Evolutionary conservation across 2,113 vertebrate genomes (phyloP), one percentile per base, ranked within the genome.

Genomic region (Stigmatopora argus): DNA sequence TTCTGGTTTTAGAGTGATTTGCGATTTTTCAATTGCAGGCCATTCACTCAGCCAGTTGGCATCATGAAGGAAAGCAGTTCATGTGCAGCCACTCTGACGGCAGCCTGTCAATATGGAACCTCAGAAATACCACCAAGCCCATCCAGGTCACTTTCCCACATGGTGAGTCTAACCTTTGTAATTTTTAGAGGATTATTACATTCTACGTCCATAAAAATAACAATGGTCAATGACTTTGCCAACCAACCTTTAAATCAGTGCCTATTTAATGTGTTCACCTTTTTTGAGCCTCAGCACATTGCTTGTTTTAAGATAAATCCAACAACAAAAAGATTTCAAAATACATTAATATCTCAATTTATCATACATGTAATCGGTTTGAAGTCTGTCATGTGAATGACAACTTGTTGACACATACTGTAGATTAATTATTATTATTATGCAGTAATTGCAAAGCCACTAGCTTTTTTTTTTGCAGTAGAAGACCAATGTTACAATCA

Each of bases 11-110:
- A 62, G 7, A 45, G 38, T n/a, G 17, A 34, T 48, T 58, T 15
- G 64, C 11, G 69, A 52, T 17, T 41, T 61, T 18, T 31, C 34
- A 51, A 68, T 35, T 71, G 5, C 79, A 99, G 97, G 96, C 96
- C 67, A 97, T 98, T 88, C 96, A 98, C 86, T 99, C 96, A 58
- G 93, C 95, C 75, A 92, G 94, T 83, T 99, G 96, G 97, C 97
- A 99, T 83, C 95, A 99, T 59, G 97, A 99, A 77, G 97, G 97
- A 56, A 96, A 93, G 64, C 96, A 98, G 80, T 97, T 99, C 85
- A 98, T 99, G 96, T 99, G 97, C 87, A 98, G 96, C 83, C 96
- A 99, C 87, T 98, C 97, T 34, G 97, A 99, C 69, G 97, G 97
- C 78, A 99, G 97, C 83, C 90, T 99, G 83, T 96, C 94, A 13